Percentiles rank a stretch among this genome's conserved stretches.
Conservation (phyloP, 2,888 invertebrate species). For the Callosobruchus maculatus region DNA sequence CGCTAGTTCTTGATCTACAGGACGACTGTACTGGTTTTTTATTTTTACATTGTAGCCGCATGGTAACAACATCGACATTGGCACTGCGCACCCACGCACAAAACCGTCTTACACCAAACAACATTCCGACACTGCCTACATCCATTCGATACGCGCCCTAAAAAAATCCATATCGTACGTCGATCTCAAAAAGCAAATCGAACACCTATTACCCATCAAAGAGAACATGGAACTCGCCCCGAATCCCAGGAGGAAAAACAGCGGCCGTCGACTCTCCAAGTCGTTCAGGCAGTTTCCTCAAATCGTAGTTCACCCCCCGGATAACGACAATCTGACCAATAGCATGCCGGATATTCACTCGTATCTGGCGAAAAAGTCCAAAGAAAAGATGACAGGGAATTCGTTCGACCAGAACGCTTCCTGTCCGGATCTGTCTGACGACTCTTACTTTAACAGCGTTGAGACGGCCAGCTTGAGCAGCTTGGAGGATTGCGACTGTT, state of each 20-base stretch:
- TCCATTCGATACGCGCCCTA: conserved; percentile 11
- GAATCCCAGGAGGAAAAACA: conserved; percentile 23
- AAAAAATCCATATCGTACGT: conserved; percentile 41
- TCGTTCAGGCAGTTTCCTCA: conserved; percentile 40
- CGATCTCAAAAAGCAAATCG: conserved; percentile 44
- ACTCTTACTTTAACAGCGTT: conserved; percentile 18
- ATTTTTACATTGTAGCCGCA: conserved; percentile 45
- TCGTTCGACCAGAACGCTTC: conserved; percentile 37
- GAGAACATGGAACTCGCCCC: conserved; percentile 10
- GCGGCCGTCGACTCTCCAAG: conserved; percentile 37
- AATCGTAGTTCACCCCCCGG: conserved; percentile 40
- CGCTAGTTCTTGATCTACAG: neutral
- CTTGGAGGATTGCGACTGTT: conserved; percentile 13
- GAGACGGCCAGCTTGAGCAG: conserved; percentile 10
- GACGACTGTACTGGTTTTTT: conserved; percentile 23
- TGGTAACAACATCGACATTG: conserved; percentile 38
- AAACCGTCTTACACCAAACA: conserved; percentile 5
- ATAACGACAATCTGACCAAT: conserved; percentile 36
- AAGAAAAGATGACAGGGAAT: conserved; percentile 23
- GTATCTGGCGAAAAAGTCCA: conserved; percentile 12
- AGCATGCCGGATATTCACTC: conserved; percentile 44
- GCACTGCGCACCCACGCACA: conserved; percentile 31
- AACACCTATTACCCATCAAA: conserved; percentile 40
- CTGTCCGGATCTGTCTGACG: conserved; percentile 38
- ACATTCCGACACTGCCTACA: neutral